These are phyloP conservation scores for Hydrolagus affinis DNA, from an alignment of 2,113 vertebrate species.

Conservation along the genomic window DNA sequence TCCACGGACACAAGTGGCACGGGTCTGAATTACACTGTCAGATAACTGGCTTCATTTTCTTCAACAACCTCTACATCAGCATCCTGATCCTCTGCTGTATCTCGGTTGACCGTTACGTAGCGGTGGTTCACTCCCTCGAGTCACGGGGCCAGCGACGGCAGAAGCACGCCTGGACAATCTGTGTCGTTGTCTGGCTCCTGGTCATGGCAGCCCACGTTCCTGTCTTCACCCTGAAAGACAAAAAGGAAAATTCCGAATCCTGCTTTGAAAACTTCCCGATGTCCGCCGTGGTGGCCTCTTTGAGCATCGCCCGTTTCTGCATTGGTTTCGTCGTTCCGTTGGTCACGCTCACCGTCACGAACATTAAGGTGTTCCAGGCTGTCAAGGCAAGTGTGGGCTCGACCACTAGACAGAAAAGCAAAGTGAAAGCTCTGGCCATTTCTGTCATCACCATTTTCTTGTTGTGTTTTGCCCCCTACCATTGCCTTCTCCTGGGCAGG, in stretches of 20 bases:
- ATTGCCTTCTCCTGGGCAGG: constrained; percentile 61
- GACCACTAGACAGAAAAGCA: constrained; percentile 50
- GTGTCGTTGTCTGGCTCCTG: constrained; percentile 33
- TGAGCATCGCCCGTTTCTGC: constrained; percentile 54
- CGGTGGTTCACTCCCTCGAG: constrained; percentile 62
- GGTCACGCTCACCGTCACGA: constrained; percentile 55
- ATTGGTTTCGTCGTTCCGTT: constrained; percentile 67
- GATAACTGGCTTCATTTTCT: constrained; percentile 72
- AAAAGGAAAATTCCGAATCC: rapidly evolving
- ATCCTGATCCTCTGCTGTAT: constrained; percentile 77
- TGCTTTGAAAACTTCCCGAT: constrained; percentile 68
- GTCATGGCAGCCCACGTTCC: constrained; percentile 53
- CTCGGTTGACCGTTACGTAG: constrained; percentile 74
- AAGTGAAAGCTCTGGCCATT: constrained; percentile 51
- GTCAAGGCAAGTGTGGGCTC: constrained; percentile 46
- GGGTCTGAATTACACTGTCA: constrained; percentile 52
- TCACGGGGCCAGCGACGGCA: constrained; percentile 50
- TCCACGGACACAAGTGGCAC: constrained; percentile 48
- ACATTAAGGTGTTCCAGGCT: constrained; percentile 54
- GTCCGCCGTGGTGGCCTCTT: constrained; percentile 37
- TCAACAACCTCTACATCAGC: constrained; percentile 90
- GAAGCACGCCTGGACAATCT: constrained; percentile 41
- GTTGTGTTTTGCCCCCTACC: constrained; percentile 76
- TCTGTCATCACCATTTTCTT: constrained; percentile 69
- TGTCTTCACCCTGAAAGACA: constrained; percentile 42